phyloP scores from a whole-genome alignment of 2,888 invertebrate genomes.

The Drosophila testacea region DNA sequence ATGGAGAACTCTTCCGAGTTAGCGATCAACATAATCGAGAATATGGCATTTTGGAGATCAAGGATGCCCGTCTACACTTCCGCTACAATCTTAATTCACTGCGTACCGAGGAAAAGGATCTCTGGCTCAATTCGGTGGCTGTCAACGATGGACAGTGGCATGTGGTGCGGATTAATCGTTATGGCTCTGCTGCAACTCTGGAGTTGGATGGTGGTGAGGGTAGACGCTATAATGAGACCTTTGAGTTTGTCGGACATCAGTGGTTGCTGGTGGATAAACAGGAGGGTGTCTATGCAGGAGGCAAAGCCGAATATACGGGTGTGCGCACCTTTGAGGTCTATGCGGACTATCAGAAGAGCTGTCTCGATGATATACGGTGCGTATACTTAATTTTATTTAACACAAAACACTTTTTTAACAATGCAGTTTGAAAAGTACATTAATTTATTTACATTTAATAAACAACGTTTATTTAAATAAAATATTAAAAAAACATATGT shows the following conservation, averaged over 20 bases:
- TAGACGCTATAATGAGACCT: slow-evolving; percentile 95
- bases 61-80: slow-evolving; percentile 95
- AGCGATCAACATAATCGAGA: slow-evolving; percentile 97
- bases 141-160: slow-evolving; percentile 99
- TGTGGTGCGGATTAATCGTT: slow-evolving; percentile 94
- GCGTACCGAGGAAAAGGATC: slow-evolving; percentile 94
- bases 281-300: slow-evolving; percentile 97
- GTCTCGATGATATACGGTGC: slow-evolving; percentile 87
- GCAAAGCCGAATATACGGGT: slow-evolving; percentile 97
- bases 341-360: slow-evolving; percentile 97
- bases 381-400: not conserved
- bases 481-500: too few relatives aligned
- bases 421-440: not conserved
- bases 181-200: slow-evolving; percentile 96
- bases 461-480: too few relatives aligned
- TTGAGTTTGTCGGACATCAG: slow-evolving; percentile 95
- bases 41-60: slow-evolving; percentile 96
- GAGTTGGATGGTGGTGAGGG: slow-evolving; percentile 98
- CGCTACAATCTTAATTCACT: slow-evolving; percentile 96
- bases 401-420: too few relatives aligned
- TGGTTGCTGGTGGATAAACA: slow-evolving; percentile 97
- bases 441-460: not conserved
- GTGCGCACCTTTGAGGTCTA: slow-evolving; percentile 97
- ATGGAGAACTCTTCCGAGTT: slow-evolving; percentile 96
- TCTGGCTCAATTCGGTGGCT: slow-evolving; percentile 95